Conservation (phyloP, 2,113 vertebrate species). For the Mesocricetus auratus region DNA sequence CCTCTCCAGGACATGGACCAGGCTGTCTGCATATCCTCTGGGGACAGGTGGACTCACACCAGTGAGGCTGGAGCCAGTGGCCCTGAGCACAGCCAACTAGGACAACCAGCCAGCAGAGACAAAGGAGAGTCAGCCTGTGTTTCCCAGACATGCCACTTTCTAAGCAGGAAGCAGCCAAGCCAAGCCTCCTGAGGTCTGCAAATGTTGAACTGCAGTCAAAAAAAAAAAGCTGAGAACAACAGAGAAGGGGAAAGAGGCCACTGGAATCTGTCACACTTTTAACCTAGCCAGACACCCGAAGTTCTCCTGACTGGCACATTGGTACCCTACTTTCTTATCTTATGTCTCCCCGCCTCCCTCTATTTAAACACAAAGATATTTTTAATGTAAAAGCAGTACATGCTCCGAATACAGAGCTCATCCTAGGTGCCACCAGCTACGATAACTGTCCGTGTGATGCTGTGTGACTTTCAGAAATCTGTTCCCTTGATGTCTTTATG, state of each 20-base stretch:
- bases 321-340: background rate
- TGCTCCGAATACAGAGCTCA: background rate
- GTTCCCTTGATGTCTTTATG: conserved; percentile 30
- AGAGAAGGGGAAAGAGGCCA: background rate
- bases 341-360: conserved; percentile 1
- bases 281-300: background rate
- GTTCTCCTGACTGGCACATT: rapidly evolving
- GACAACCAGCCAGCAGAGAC: background rate
- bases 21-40: background rate
- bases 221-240: conserved; percentile 1
- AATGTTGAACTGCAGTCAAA: background rate
- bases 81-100: background rate
- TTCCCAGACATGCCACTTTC: conserved; percentile 19
- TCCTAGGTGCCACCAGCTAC: background rate
- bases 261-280: background rate
- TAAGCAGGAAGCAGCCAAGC: background rate
- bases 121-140: background rate
- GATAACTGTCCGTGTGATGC: background rate
- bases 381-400: conserved; percentile 30
- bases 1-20: rapidly evolving
- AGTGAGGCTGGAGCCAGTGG: background rate
- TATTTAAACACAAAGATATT: conserved; percentile 46
- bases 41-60: background rate
- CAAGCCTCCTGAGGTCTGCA: background rate
- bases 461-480: background rate